These are phyloP conservation scores for Muscicapa adusta DNA, from an alignment of 2,113 vertebrate species.

Conservation along the genomic window DNA sequence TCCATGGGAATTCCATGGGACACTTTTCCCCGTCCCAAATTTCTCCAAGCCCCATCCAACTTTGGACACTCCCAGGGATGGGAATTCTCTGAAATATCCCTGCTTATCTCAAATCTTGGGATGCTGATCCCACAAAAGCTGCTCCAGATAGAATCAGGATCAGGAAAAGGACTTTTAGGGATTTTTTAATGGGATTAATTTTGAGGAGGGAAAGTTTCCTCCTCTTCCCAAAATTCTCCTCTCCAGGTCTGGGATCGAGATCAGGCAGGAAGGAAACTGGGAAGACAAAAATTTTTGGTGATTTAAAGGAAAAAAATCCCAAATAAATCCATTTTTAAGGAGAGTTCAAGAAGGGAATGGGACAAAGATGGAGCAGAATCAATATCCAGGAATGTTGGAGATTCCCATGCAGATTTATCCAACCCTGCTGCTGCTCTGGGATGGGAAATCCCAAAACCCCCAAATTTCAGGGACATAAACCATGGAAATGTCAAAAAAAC, in stretches of 20 bases:
- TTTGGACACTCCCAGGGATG: not conserved
- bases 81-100: not conserved
- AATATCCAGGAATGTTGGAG: not conserved
- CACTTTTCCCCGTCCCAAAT: not conserved
- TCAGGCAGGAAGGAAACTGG: not conserved
- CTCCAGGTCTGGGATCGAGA: not conserved
- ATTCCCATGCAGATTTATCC: not conserved
- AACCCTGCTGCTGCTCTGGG: not conserved
- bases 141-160: not conserved
- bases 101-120: not conserved
- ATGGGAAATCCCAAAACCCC: not conserved
- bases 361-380: not conserved
- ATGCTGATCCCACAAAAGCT: not conserved
- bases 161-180: not conserved
- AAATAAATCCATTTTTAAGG: not conserved
- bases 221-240: not conserved
- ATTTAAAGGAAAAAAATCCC: not conserved
- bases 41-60: not conserved
- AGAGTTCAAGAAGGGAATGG: not conserved
- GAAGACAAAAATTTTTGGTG: not conserved
- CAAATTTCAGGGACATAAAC: not conserved
- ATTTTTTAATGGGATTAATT: not conserved
- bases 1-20: not conserved
- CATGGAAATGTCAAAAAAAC: not conserved
- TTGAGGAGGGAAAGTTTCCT: not conserved